Base-by-base conservation (phyloP, 2,888 invertebrate genomes). In the Nebria salina region DNA sequence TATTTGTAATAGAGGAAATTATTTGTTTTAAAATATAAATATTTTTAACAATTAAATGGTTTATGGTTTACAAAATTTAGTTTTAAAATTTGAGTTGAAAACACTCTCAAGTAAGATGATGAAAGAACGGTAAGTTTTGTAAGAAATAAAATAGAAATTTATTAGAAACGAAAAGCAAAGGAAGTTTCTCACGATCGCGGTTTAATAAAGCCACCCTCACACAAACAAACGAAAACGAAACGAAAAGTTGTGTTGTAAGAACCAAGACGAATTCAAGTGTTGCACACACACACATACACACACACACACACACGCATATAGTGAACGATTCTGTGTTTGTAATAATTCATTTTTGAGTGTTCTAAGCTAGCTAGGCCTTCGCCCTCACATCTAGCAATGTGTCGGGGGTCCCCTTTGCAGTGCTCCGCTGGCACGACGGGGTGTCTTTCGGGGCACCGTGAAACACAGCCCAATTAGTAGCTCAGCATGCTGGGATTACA, bases 381-480 rank as follows among this genome's bases (percentile, higher is more conserved):
- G 75, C 42, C 65, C 76, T 76, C 75, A 65, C 66, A 72, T 20
- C 15, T 34, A 26, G 77, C 54, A 25, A 72, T 54, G 64, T 64
- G 68, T 78, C 81, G 79, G 77, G 68, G 81, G 65, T 77, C 70
- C 54, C 34, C 73, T 73, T 43, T 43, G 26, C 81, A 66, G 77
- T 72, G 70, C 64, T 74, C 72, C 20, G 43, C 70, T 70, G 25
- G 70, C 25, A 5, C 70, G 34, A 15, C 70, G 70, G 70, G 70
- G 70, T 20, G 34, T 34, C 70, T 70, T 70, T 70, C 25, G 15
- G 70, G 41, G 42, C 65, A 15, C 65, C 42, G 26, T 70, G 82
- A 82, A 85, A 85, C 85, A 85, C 86, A 86, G 87, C 87, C 88
- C 88, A 88, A 88, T 88, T 88, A 88, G 88, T 87, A 86, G 85